phyloP scores from a whole-genome alignment of 2,797 vertebrate species.

The Lutra lutra region DNA sequence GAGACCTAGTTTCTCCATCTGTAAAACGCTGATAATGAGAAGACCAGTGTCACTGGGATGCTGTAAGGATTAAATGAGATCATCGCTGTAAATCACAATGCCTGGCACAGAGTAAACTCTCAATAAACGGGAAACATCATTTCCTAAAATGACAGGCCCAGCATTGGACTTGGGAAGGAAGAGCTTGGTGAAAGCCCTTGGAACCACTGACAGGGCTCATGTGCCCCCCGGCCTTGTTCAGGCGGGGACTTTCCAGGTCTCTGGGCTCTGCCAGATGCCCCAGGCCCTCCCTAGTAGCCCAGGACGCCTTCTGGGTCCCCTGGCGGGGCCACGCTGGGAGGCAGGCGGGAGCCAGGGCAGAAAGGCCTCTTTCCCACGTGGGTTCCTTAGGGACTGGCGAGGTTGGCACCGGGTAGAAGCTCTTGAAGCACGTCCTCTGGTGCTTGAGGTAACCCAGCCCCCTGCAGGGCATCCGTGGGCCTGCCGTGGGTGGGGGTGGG shows the following conservation, averaged over 20 bases:
- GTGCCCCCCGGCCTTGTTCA: not conserved
- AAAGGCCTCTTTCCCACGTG: not conserved
- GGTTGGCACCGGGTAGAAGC: not conserved
- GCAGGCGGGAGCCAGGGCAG: fast-evolving
- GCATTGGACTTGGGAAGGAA: not conserved
- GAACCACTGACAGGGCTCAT: not conserved
- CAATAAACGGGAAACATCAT: not conserved
- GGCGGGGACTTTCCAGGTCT: not conserved
- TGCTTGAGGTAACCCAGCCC: not conserved
- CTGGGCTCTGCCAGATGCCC: not conserved
- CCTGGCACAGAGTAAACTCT: conserved; percentile 29
- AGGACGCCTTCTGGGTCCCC: not conserved
- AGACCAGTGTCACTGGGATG: not conserved
- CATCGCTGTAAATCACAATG: not conserved
- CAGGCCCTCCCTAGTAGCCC: not conserved
- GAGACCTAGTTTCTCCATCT: conserved; percentile 37
- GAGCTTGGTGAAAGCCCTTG: not conserved
- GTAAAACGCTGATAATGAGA: conserved; percentile 47
- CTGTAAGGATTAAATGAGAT: not conserved
- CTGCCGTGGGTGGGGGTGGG: fast-evolving
- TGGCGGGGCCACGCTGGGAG: not conserved
- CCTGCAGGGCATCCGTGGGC: fast-evolving
- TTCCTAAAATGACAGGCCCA: not conserved
- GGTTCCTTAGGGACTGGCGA: not conserved
- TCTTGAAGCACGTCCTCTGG: not conserved